phyloP scores from a whole-genome alignment of 2,113 vertebrate genomes.

The Python bivittatus region DNA sequence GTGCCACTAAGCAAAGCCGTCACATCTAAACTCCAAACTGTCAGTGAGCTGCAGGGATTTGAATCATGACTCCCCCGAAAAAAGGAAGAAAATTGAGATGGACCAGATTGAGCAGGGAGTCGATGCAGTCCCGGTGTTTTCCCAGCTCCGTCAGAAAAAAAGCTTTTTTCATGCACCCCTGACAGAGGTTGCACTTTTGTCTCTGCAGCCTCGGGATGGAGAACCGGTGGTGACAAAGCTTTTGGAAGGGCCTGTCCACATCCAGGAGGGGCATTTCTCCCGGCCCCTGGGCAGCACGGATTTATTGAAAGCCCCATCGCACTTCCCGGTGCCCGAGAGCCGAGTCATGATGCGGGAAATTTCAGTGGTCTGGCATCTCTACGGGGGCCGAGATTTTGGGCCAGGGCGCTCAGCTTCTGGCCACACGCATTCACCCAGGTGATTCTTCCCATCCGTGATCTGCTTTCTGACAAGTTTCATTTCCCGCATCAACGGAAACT shows the following conservation, averaged over 20 bases:
- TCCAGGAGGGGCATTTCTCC: slow-evolving; percentile 86
- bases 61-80: too few relatives aligned
- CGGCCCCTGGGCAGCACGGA: slow-evolving; percentile 87
- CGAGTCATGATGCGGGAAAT: slow-evolving; percentile 86
- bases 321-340: slow-evolving; percentile 85
- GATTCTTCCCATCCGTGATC: background rate
- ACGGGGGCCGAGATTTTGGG: slow-evolving; percentile 88
- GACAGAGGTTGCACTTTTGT: background rate
- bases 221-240: slow-evolving; percentile 87
- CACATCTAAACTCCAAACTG: too few relatives aligned
- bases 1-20: too few relatives aligned
- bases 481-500: too few relatives aligned
- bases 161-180: background rate
- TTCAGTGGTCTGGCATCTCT: slow-evolving; percentile 90
- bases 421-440: slow-evolving; percentile 63
- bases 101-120: background rate
- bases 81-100: background rate
- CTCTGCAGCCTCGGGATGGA: slow-evolving; percentile 81
- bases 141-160: background rate
- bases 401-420: slow-evolving; percentile 57
- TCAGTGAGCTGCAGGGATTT: too few relatives aligned
- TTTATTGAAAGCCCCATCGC: slow-evolving; percentile 82
- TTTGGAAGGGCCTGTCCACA: slow-evolving; percentile 71
- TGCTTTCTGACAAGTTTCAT: background rate
- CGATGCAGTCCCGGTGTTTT: background rate